Percentiles rank a stretch among this genome's conserved stretches.
phyloP scores from a whole-genome alignment of 23 tunicate species.

The Trididemnum clinides region DNA sequence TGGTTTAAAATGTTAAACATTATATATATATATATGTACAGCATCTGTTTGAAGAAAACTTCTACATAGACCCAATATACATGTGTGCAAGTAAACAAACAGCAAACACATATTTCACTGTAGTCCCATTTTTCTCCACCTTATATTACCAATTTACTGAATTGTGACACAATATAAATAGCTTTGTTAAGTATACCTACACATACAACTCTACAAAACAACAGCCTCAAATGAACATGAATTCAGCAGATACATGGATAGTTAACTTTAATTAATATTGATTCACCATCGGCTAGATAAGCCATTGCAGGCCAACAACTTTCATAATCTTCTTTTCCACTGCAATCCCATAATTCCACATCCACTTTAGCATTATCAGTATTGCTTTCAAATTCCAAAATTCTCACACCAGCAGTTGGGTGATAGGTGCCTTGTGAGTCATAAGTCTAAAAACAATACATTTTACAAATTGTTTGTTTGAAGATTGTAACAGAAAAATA shows the following conservation, averaged over 20 bases:
- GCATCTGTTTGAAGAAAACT: too few species aligned
- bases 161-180: background rate
- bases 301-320: constrained; percentile 97
- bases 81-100: too few species aligned
- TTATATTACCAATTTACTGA: background rate
- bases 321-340: constrained; percentile 84
- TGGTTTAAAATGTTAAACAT: too few species aligned
- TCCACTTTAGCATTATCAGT: constrained; percentile 57
- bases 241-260: background rate
- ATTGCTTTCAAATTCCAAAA: constrained; percentile 88
- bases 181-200: background rate
- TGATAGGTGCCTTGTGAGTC: constrained; percentile 33
- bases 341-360: constrained; percentile 94
- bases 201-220: background rate
- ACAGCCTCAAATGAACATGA: background rate
- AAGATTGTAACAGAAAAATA: too few species aligned
- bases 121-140: background rate
- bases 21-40: too few species aligned
- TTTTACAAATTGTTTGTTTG: too few species aligned
- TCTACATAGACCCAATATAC: too few species aligned
- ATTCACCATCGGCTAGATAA: constrained; percentile 74
- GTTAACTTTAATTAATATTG: background rate
- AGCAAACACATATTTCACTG: too few species aligned
- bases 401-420: constrained; percentile 86
- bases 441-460: too few species aligned